Percentiles rank a stretch among this genome's conserved stretches.
Conservation (phyloP, 37 sponge, comb jelly and placozoan genomes). For the Beroe forskalii region DNA sequence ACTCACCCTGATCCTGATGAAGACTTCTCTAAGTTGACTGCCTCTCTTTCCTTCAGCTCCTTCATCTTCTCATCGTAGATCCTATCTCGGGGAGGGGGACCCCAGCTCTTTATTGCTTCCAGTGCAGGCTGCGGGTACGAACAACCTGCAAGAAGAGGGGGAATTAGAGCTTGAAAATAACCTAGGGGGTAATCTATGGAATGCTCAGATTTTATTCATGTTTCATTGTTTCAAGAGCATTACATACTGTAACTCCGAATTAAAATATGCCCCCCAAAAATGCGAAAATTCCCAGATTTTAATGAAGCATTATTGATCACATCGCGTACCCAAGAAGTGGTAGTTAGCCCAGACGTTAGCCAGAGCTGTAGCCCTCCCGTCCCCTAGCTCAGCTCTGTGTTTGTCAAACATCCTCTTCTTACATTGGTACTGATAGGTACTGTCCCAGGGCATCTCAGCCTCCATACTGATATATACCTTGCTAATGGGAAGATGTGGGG, state of each 20-base stretch:
- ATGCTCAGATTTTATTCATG: too few relatives aligned
- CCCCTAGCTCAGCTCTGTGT: conserved; percentile 34
- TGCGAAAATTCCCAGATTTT: too few relatives aligned
- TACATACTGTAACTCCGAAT: too few relatives aligned
- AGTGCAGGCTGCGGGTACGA: conserved; percentile 12
- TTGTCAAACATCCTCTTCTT: conserved; percentile 64
- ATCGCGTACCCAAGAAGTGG: conserved; percentile 31
- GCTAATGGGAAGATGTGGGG: too few relatives aligned
- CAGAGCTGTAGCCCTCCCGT: conserved; percentile 5
- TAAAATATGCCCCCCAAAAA: too few relatives aligned
- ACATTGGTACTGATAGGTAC: conserved; percentile 54
- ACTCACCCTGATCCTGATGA: too few relatives aligned
- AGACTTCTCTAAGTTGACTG: conserved; percentile 1
- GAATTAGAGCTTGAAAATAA: too few relatives aligned
- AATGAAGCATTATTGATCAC: too few relatives aligned
- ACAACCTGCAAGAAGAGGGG: not conserved
- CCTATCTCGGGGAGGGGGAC: conserved; percentile 33
- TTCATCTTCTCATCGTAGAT: conserved; percentile 62
- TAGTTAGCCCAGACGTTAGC: conserved; percentile 65
- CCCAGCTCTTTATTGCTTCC: conserved; percentile 52
- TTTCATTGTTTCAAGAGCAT: too few relatives aligned
- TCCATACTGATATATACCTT: not conserved
- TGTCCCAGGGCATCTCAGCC: conserved; percentile 49
- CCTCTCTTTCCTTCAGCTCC: conserved; percentile 52
- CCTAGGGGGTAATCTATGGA: too few relatives aligned